A percentile compares a stretch with the other conserved stretches of the same genome.
Conservation (phyloP, 2,113 vertebrate genomes). For the Melanocharis versteri region DNA sequence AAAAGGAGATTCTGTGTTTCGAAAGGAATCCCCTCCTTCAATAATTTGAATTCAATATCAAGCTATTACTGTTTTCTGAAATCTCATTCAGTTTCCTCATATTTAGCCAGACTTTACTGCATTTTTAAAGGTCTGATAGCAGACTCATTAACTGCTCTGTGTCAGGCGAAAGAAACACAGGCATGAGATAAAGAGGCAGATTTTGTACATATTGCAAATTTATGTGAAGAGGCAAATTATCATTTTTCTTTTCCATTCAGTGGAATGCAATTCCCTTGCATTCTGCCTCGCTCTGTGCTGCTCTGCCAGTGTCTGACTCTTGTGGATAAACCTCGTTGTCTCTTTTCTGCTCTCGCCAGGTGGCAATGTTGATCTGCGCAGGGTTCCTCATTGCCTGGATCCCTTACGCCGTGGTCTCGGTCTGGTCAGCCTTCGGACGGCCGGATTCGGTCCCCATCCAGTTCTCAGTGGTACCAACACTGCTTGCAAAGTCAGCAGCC, state of each 20-base stretch:
- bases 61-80: background rate
- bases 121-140: background rate
- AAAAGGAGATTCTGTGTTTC: background rate
- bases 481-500: constrained; percentile 92
- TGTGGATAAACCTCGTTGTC: background rate
- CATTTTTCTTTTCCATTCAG: background rate
- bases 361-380: constrained; percentile 95
- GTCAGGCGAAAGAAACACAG: background rate
- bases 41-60: background rate
- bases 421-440: constrained; percentile 89
- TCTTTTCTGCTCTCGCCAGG: constrained; percentile 67
- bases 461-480: constrained; percentile 86
- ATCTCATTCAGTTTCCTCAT: background rate
- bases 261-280: background rate
- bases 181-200: background rate
- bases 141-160: background rate
- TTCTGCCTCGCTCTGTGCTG: background rate
- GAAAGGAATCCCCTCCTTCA: background rate
- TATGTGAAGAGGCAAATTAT: background rate
- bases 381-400: constrained; percentile 96
- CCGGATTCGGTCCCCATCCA: constrained; percentile 85
- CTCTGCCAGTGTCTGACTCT: background rate
- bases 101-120: background rate
- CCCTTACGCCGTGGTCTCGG: constrained; percentile 89
- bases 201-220: background rate